Evolutionary conservation across 2,113 vertebrate genomes (phyloP).

Genomic region (Recurvirostra avosetta): DNA sequence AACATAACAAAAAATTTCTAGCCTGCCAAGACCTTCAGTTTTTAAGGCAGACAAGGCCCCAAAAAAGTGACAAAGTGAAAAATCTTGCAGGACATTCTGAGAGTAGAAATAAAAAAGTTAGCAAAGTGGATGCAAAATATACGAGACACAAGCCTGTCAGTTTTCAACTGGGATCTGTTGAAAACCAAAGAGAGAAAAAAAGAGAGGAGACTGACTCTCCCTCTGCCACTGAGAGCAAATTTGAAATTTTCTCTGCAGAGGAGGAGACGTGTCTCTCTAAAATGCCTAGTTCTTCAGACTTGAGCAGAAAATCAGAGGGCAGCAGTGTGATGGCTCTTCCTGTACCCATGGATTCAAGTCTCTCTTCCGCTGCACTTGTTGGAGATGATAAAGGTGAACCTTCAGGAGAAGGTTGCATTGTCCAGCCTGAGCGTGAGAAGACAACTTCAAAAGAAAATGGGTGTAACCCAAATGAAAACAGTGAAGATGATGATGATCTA

Average conservation of each 20-base stretch:
- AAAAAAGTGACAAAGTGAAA: not conserved
- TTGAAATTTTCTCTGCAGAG: not conserved
- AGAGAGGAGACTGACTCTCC: not conserved
- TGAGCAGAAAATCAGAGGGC: not conserved
- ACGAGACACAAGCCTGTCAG: not conserved
- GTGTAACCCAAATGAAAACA: not conserved
- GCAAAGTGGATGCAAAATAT: not conserved
- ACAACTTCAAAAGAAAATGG: not conserved
- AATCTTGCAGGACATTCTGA: not conserved
- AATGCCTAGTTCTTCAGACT: not conserved
- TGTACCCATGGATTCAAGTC: not conserved
- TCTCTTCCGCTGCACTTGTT: not conserved
- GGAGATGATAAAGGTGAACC: not conserved
- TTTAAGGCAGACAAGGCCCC: conserved; percentile 54
- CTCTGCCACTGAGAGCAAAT: not conserved
- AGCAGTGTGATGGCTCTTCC: not conserved
- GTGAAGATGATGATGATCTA: conserved; percentile 57
- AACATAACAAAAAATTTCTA: conserved; percentile 68
- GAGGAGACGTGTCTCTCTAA: not conserved
- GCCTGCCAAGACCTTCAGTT: conserved; percentile 74
- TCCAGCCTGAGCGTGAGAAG: not conserved
- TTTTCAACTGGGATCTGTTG: not conserved
- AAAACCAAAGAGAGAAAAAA: not conserved
- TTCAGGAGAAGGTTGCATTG: not conserved
- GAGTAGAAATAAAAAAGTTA: not conserved